Percentiles rank a stretch among this genome's conserved stretches.
Evolutionary conservation across 2,888 invertebrate species (phyloP).

Genomic region (Eupithecia inturbata): DNA sequence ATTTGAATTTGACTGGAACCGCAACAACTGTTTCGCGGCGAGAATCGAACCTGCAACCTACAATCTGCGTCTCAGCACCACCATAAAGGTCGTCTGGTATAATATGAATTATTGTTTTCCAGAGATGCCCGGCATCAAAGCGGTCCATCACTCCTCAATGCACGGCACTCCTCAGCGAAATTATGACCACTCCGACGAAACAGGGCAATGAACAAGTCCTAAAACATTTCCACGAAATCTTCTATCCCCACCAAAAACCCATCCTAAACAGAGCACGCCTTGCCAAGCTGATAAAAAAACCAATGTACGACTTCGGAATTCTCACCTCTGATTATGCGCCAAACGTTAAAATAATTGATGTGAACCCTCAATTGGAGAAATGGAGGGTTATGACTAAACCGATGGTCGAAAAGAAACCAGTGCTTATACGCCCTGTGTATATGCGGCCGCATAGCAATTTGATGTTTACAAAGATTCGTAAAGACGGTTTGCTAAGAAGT

Average conservation of each 20-base stretch:
- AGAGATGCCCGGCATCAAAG: constrained; percentile 69
- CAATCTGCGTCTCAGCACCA: neutral
- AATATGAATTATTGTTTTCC: constrained; percentile 41
- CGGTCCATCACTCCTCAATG: constrained; percentile 60
- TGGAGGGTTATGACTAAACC: constrained; percentile 12
- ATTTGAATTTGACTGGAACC: too few relatives aligned
- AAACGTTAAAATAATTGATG: constrained; percentile 55
- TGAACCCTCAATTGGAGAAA: constrained; percentile 51
- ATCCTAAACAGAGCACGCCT: constrained; percentile 15
- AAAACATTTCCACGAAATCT: constrained; percentile 57
- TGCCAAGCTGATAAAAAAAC: constrained; percentile 45
- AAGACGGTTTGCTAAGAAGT: constrained; percentile 49
- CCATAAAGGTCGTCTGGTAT: neutral
- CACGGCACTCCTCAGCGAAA: constrained; percentile 56
- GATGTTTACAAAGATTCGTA: constrained; percentile 41
- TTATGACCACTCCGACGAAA: constrained; percentile 53
- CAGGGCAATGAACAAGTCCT: constrained; percentile 50
- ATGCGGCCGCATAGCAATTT: constrained; percentile 49
- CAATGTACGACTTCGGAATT: constrained; percentile 60
- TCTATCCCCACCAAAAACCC: constrained; percentile 35
- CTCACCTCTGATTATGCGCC: constrained; percentile 57
- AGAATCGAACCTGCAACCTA: neutral
- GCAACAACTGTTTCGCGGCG: neutral
- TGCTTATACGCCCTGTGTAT: constrained; percentile 66
- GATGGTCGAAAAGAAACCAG: constrained; percentile 42